Percentiles rank a stretch among this genome's conserved stretches.
Evolutionary conservation across 2,113 vertebrate genomes (phyloP).

Genomic region (Thryonomys swinderianus): DNA sequence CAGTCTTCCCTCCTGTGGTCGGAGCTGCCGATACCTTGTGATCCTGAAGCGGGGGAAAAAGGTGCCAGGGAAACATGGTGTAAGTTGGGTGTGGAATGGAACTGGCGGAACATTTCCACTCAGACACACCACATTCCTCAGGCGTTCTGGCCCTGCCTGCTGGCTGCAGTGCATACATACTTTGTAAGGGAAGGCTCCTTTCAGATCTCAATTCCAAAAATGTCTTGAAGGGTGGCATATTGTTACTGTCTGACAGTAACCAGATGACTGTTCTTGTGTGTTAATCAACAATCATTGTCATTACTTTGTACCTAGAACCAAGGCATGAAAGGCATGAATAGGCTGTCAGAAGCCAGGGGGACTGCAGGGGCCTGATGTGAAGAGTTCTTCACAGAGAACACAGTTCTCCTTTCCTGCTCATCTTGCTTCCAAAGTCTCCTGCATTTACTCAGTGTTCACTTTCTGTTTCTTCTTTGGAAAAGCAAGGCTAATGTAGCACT

Average conservation of each 20-base stretch:
- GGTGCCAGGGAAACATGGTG: background rate
- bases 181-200: background rate
- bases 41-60: background rate
- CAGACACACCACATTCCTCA: background rate
- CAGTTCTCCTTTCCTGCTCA: background rate
- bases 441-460: background rate
- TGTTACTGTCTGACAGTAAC: background rate
- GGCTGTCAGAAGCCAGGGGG: background rate
- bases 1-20: background rate
- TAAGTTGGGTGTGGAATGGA: background rate
- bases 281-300: constrained; percentile 4
- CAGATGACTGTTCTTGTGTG: background rate
- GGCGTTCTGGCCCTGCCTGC: background rate
- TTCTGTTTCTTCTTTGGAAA: background rate
- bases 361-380: background rate
- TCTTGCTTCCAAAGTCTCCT: background rate
- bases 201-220: background rate
- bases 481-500: background rate
- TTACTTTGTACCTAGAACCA: background rate
- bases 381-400: background rate
- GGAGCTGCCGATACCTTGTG: background rate
- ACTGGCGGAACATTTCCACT: background rate
- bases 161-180: background rate
- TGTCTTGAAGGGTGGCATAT: background rate
- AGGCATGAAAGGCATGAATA: background rate